Conservation (phyloP, 2,888 invertebrate species). For the Chymomyza fuscimana region DNA sequence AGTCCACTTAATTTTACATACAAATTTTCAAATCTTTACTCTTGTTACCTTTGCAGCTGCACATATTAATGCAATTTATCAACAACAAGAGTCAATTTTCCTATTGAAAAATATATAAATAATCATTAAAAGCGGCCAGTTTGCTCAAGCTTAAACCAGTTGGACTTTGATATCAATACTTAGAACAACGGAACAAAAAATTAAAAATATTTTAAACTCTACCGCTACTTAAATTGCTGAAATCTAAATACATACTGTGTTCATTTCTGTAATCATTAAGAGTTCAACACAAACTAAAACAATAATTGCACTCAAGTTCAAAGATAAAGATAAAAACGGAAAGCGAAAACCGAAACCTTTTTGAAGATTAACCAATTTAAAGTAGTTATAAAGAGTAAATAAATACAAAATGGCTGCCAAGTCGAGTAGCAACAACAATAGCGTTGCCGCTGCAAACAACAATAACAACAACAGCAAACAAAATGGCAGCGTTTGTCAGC, state of each 20-base stretch:
- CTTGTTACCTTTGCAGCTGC: background rate
- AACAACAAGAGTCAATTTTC: slow-evolving; percentile 59
- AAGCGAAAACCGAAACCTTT: slow-evolving; percentile 21
- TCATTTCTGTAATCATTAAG: slow-evolving; percentile 30
- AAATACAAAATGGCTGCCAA: slow-evolving; percentile 52
- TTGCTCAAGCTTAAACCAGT: background rate
- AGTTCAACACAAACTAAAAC: background rate
- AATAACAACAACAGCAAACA: slow-evolving; percentile 35
- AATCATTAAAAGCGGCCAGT: background rate
- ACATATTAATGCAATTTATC: background rate
- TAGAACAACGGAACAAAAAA: background rate
- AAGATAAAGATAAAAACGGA: slow-evolving; percentile 7
- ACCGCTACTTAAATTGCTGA: slow-evolving; percentile 41
- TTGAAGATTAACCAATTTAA: slow-evolving; percentile 21
- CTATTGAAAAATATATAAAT: slow-evolving; percentile 13
- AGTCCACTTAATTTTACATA: background rate
- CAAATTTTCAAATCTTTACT: background rate
- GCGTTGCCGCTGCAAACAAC: slow-evolving; percentile 29
- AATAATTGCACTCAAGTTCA: background rate
- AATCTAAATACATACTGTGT: slow-evolving; percentile 54
- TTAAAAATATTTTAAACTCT: background rate
- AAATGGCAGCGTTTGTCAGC: slow-evolving; percentile 61
- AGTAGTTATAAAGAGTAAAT: slow-evolving; percentile 30
- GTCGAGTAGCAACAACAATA: slow-evolving; percentile 41
- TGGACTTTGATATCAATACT: background rate